phyloP scores from a whole-genome alignment of 1,140 invertebrate genomes.

The Hestina assimilis region DNA sequence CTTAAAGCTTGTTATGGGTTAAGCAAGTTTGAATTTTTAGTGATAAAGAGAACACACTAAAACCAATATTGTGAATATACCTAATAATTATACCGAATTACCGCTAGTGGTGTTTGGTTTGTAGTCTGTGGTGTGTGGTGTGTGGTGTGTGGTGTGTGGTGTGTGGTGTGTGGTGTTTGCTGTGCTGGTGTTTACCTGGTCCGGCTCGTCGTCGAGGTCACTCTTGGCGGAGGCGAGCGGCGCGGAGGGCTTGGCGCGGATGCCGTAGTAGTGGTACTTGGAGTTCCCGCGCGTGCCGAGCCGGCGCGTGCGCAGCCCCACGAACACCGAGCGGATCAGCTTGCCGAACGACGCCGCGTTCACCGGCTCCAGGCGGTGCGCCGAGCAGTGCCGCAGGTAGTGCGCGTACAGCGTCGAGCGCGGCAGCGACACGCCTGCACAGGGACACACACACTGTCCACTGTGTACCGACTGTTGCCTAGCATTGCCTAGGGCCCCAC shows the following conservation, averaged over 20 bases:
- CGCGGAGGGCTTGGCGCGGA: conserved; percentile 91
- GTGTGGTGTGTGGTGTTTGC: no score
- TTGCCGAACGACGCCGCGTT: conserved; percentile 99
- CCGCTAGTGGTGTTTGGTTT: no score
- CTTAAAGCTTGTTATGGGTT: no score
- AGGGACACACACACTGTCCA: neutral
- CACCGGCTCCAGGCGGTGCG: conserved; percentile 97
- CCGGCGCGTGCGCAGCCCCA: conserved; percentile 94
- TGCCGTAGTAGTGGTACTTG: conserved; percentile 99
- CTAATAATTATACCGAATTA: no score
- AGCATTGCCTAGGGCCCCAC: neutral
- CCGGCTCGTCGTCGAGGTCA: conserved; percentile 40
- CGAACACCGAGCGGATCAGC: conserved; percentile 97
- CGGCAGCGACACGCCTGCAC: conserved; percentile 89
- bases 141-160: no score
- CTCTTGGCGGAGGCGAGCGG: conserved; percentile 35
- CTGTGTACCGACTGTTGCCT: no score
- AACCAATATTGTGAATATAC: no score
- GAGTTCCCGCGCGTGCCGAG: conserved; percentile 99
- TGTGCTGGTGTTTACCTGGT: conserved; percentile 27
- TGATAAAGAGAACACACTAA: no score
- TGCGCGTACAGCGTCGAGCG: conserved; percentile 98
- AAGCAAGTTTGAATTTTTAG: no score
- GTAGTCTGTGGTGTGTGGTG: no score
- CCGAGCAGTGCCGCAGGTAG: conserved; percentile 96